Evolutionary conservation across 2,797 vertebrate genomes (phyloP), one percentile per base, ranked within the genome.

Genomic region (Cynodonichthys magdalenae): DNA sequence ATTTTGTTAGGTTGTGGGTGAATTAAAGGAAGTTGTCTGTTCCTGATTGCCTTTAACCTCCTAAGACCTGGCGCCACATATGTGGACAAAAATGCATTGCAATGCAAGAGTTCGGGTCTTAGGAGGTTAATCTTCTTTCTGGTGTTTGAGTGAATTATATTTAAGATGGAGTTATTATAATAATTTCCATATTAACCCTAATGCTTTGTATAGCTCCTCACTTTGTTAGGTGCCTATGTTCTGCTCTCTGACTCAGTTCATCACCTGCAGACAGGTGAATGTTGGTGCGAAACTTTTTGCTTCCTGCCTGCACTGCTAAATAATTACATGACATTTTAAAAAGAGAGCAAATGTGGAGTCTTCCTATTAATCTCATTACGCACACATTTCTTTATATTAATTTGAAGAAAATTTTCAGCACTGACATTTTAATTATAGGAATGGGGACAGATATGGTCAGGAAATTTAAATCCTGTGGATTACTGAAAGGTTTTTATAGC

Each of bases 361-460:
- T 4, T 56, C 12, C 73, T 74, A 74, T 71, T 53, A 67, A 82
- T 60, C 70, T 46, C 51, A 41, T 53, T 53, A 17, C 47, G 76
- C 63, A 55, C 39, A 66, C 63, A 64, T 63, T 73, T 75, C 39
- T 71, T 67, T 29, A 41, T 76, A 59, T 45, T 18, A 34, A 50
- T 45, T 48, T 58, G 67, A 68, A 28, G 48, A 51, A 18, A 17
- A 9, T 51, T 77, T 73, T 77, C 42, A 42, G 42, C 59, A 73
- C 66, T 84, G 79, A 54, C 72, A 73, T 63, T 76, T 84, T 77
- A 84, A 84, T 90, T 83, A 81, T 66, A 63, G 62, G 63, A 60
- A 81, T 74, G 71, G 73, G 64, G 51, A 61, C 75, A 75, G 53
- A 77, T 54, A 68, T 45, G 55, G 67, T 2, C 0, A 58, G 56